A percentile compares a stretch with the other conserved stretches of the same genome.
Conservation (phyloP, 2,888 invertebrate species). For the Acronicta aceris region DNA sequence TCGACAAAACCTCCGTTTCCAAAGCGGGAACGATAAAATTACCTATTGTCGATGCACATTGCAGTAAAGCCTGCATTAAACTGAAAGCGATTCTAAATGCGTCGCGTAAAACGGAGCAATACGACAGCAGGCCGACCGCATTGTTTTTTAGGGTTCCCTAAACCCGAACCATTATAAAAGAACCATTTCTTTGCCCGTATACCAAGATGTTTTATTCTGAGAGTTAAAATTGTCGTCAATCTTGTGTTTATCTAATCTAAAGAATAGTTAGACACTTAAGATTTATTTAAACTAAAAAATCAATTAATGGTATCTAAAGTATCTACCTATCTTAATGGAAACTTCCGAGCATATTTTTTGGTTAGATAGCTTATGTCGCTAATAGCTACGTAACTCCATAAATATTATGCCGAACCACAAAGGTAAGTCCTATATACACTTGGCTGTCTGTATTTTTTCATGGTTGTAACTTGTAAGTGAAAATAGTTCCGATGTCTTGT, state of each 20-base stretch:
- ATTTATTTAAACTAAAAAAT: no score
- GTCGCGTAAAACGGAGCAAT: constrained; percentile 70
- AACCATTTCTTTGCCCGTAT: constrained; percentile 14
- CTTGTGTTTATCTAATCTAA: no score
- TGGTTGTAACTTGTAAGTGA: constrained; percentile 62
- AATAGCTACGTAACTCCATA: no score
- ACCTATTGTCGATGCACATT: constrained; percentile 80
- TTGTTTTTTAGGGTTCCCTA: constrained; percentile 52
- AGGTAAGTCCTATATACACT: no score
- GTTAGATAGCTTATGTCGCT: no score
- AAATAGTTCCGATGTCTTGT: constrained; percentile 54
- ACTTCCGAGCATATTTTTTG: no score
- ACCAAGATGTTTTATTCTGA: no score
- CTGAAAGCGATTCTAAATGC: constrained; percentile 81
- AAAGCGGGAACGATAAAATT: constrained; percentile 73
- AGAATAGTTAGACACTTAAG: no score
- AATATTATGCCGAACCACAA: no score
- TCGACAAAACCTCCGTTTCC: constrained; percentile 63
- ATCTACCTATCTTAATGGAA: no score
- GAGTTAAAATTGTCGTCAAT: no score
- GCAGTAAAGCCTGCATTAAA: constrained; percentile 78
- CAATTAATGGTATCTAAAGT: no score
- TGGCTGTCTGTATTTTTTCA: constrained; percentile 24
- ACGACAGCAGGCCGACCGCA: constrained; percentile 52
- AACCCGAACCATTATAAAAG: neutral